Base-by-base conservation (phyloP, 2,113 vertebrate species). In the Alexandromys fortis region DNA sequence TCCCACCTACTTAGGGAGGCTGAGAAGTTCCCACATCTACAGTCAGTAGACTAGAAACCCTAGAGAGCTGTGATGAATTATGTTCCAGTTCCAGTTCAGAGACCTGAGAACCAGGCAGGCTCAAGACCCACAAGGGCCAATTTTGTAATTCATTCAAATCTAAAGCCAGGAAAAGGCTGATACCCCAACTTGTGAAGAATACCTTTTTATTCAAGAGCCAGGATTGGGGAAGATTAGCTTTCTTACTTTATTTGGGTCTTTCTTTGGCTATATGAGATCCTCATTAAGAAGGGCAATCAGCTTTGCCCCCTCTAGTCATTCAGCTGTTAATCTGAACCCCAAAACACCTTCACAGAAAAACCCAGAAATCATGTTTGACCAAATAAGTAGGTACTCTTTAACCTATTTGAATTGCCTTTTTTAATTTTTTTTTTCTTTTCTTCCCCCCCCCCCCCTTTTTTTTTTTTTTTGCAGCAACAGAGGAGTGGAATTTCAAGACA, bases 191-290 rank as follows among this genome's bases (percentile, higher is more conserved):
- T 61, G n/a, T 55, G 45, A 86, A 58, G 49, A 47, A 17, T 77
- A 49, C 26, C 26, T 24, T 89, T 47, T 52, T 92, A 47, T 90
- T 88, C 5, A 3, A n/a, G n/a, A 2, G 22, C 17, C 6, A 8
- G 55, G 12, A 35, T 30, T 24, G 65, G n/a, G 35, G 16, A 24
- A 52, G 45, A 30, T 49, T 77, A 86, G 83, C 45, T n/a, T 16
- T 77, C 94, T 83, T 26, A n/a, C 63, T 96, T 35, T 90, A 4
- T 83, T 86, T 21, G 52, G 52, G 42, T 70, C 21, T 90, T 90
- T 13, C 26, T 12, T 70, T 85, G 42, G 47, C 68, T 93, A 13
- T 49, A 65, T 77, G 61, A 91, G 90, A 52, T 87, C 55, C 86
- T 92, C 49, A 61, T 86, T 86, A 89, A 38, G 11, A 52, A 82